These are phyloP conservation scores for Lasioglossum zephyrum DNA, from an alignment of 2,888 invertebrate species.

Conservation along the genomic window DNA sequence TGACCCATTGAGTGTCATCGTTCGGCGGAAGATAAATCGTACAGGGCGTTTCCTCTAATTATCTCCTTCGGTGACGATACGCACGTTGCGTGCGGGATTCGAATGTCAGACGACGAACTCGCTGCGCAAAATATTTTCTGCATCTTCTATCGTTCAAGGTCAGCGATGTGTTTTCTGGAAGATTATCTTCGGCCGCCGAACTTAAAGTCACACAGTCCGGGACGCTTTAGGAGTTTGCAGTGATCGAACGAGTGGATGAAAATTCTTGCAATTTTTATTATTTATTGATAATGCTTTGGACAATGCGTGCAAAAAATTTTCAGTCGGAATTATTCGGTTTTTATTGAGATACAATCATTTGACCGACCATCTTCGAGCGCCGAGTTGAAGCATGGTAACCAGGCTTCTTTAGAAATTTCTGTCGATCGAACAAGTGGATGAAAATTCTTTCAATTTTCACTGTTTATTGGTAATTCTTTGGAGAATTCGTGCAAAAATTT, in stretches of 20 bases:
- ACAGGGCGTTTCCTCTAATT: neutral
- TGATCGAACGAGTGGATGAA: neutral
- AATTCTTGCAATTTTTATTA: neutral
- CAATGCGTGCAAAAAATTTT: neutral
- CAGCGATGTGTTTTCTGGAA: neutral
- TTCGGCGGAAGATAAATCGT: neutral
- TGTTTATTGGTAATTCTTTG: no score
- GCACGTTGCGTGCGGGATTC: neutral
- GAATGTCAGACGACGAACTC: neutral
- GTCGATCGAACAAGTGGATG: no score
- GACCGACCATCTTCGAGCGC: neutral
- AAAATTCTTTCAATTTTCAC: no score
- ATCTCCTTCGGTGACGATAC: neutral
- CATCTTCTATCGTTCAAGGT: neutral
- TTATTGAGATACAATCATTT: neutral
- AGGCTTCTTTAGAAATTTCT: no score
- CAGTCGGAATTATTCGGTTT: neutral
- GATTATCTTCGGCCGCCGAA: neutral
- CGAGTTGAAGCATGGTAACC: no score
- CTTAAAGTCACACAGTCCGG: neutral
- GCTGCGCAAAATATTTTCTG: neutral
- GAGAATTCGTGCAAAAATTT: neutral
- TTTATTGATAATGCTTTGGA: neutral
- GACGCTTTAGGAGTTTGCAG: neutral
- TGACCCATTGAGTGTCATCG: constrained; percentile 22